Conservation (phyloP, 2,888 invertebrate genomes). For the Neoaliturus tenellus region DNA sequence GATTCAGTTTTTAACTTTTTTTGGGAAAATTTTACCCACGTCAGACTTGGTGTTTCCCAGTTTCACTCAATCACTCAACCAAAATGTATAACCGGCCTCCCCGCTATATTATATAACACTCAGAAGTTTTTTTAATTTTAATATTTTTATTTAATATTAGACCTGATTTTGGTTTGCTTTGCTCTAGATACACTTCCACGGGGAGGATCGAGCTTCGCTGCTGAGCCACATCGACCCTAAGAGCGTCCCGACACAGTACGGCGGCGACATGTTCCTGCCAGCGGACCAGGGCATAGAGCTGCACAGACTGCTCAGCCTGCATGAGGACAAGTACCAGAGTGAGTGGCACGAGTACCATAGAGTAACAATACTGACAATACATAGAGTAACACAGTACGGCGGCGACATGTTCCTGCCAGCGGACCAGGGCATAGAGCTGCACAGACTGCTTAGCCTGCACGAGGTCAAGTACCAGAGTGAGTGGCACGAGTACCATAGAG, state of each 20-base stretch:
- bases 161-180: too few species aligned
- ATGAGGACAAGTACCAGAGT: conserved; percentile 86
- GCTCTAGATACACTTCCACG: conserved; percentile 84
- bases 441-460: conserved; percentile 81
- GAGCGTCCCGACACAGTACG: conserved; percentile 82
- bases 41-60: too few species aligned
- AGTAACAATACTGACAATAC: too few species aligned
- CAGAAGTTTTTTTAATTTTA: too few species aligned
- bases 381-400: conserved; percentile 77
- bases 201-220: conserved; percentile 83
- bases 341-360: conserved; percentile 66
- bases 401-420: conserved; percentile 82
- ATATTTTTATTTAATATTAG: too few species aligned
- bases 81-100: too few species aligned
- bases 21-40: too few species aligned
- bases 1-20: too few species aligned
- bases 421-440: conserved; percentile 84
- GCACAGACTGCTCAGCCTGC: conserved; percentile 82
- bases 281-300: conserved; percentile 83
- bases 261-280: conserved; percentile 82
- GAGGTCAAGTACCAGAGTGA: conserved; percentile 85
- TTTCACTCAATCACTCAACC: too few species aligned
- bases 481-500: too few species aligned
- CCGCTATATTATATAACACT: too few species aligned
- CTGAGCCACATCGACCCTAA: conserved; percentile 84